Evolutionary conservation across 2,113 vertebrate genomes (phyloP).

Genomic region (Cygnus buccinator): DNA sequence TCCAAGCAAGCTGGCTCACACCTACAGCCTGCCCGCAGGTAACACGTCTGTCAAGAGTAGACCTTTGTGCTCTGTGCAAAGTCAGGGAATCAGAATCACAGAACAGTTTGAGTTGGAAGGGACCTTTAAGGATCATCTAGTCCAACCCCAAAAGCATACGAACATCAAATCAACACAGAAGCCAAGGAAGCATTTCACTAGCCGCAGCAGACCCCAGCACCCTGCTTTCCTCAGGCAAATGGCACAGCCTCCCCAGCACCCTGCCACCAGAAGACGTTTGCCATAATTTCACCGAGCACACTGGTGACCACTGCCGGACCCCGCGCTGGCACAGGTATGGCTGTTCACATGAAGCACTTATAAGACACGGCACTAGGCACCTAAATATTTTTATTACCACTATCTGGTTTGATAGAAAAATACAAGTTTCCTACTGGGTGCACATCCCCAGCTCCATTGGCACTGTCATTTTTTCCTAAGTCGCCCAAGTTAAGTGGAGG

Average conservation of each 20-base stretch:
- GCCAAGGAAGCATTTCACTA: accelerated
- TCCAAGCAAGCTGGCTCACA: neutral
- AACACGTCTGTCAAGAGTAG: neutral
- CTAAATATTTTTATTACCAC: neutral
- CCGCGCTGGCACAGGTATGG: accelerated
- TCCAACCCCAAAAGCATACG: neutral
- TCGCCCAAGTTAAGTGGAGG: neutral
- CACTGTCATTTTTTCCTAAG: neutral
- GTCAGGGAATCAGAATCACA: neutral
- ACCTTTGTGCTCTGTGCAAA: neutral
- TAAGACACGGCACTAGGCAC: no score
- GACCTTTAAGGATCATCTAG: neutral
- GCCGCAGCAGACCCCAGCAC: neutral
- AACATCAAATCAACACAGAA: neutral
- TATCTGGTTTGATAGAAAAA: neutral
- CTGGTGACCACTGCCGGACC: accelerated
- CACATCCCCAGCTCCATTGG: neutral
- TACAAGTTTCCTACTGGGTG: neutral
- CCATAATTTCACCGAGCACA: neutral
- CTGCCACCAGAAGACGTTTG: neutral
- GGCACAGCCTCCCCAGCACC: neutral
- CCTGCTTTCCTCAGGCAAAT: neutral
- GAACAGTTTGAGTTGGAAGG: neutral
- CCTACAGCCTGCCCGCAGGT: neutral
- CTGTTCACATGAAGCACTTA: neutral